These are phyloP conservation scores for Dryobota labecula DNA, from an alignment of 2,888 invertebrate species.

Conservation along the genomic window DNA sequence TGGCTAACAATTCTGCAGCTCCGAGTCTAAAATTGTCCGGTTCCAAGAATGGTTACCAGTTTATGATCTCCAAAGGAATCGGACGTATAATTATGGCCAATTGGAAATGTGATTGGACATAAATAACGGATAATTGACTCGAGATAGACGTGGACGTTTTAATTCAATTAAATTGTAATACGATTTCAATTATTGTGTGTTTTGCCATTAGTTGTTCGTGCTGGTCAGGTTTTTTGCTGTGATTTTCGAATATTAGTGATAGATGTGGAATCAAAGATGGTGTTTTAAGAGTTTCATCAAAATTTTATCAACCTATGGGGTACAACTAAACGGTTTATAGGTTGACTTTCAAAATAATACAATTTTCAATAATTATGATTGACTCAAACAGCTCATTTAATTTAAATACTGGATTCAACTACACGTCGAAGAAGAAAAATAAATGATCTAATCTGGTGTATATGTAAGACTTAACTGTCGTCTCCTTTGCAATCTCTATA, in stretches of 20 bases:
- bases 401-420: neutral
- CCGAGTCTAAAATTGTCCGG: slow-evolving; percentile 24
- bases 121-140: slow-evolving; percentile 62
- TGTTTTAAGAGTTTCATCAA: neutral
- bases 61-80: slow-evolving; percentile 74
- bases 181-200: slow-evolving; percentile 48
- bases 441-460: neutral
- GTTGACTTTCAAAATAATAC: neutral
- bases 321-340: neutral
- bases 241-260: neutral
- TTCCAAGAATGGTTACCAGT: slow-evolving; percentile 70
- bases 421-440: neutral
- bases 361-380: neutral
- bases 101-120: slow-evolving; percentile 63
- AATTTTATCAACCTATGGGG: neutral
- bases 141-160: slow-evolving; percentile 56
- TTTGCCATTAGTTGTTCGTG: slow-evolving; percentile 26
- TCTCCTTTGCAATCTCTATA: neutral
- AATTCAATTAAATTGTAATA: slow-evolving; percentile 62
- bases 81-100: slow-evolving; percentile 72
- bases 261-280: neutral
- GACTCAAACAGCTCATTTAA: neutral
- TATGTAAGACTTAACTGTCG: neutral
- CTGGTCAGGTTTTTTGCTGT: slow-evolving; percentile 1
- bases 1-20: slow-evolving; percentile 4